Evolutionary conservation across 2,797 vertebrate genomes (phyloP), one percentile per base, ranked within the genome.

Genomic region (Cephalopachus bancanus): DNA sequence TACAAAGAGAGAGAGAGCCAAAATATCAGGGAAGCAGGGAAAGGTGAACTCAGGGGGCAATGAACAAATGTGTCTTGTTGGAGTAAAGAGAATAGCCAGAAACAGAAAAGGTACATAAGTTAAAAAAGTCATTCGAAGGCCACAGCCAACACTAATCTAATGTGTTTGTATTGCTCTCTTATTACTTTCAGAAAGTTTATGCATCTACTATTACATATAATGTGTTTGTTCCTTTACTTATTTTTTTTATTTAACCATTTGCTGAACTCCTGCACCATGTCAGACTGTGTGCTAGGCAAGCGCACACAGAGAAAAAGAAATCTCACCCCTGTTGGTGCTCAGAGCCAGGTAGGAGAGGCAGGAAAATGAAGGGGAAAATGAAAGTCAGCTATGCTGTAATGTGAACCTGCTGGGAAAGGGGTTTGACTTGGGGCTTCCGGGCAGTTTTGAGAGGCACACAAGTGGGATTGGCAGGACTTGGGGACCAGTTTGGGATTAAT

Each of bases 31-130:
- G 37, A 85, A 60, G 17, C 33, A 49, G 20, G 9, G 28, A 60
- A 94, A 53, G 20, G 26, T n/a, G 75, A 74, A 26, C 62, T 79
- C 67, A 26, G 5, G 69, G 62, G 44, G 64, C 9, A 53, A 65
- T 81, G 37, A 85, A 86, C 10, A 64, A 37, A 83, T 59, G 57
- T 53, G 60, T 89, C 59, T 96, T 44, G 75, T 33, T 64, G 84
- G 51, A 95, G 4, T 28, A 51, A 72, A 59, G 22, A 75, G 74
- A 93, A 86, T 28, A 91, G 91, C 60, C 53, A 33, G 74, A 92
- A 89, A 87, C 11, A 89, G 37, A 79, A 76, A 49, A 74, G 64
- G 17, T 55, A n/a, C 5, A 6, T 11, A 11, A 28, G 14, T 11
- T 55, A 20, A 28, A 49, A 84, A 69, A 17, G 67, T 49, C 24